Evolutionary conservation across 2,888 invertebrate species (phyloP), one percentile per base, ranked within the genome.

Genomic region (Latrodectus elegans): DNA sequence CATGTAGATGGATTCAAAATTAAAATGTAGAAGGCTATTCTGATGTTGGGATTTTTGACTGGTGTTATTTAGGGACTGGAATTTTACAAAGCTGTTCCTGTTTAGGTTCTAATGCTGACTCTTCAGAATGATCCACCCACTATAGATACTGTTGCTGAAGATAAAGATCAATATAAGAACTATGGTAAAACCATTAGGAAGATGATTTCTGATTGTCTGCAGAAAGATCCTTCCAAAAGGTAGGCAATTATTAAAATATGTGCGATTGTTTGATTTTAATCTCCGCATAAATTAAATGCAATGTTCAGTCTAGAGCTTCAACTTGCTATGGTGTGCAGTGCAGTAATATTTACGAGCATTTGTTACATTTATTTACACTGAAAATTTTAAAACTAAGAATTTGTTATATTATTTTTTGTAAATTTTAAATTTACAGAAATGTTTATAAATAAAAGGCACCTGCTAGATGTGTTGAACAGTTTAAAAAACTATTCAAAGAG

Each of bases 141-240:
- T 70, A 93, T 99, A 91, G 99, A 99, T 91, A 97, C 99, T 2
- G 95, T 95, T 78, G 96, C 98, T 0, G 98, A 98, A 90, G 97
- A 98, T 91, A 98, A 97, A 92, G 99, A 99, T 92, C 99, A 99
- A 92, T 99, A 98, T 92, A 99, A 99, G 93, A 95, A 95, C 0
- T 99, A 99, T 91, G 99, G 99, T 51, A 99, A 98, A 93, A 97
- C 97, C 78, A 98, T 99, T 93, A 94, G 98, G 79, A 98, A 98
- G 93, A 96, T 99, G 96, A 96, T 99, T 89, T 94, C 96, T 14
- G 99, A 99, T 92, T 99, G 99, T 92, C 94, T 99, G 89, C 98
- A 98, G 93, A 99, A 99, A 92, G 98, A 98, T 91, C 97, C 98
- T 0, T 94, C 96, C 0, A 98, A 97, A 92, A 94, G 97, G 93